Conservation (phyloP, 1,140 invertebrate species). For the Ptiloglossa arizonensis region DNA sequence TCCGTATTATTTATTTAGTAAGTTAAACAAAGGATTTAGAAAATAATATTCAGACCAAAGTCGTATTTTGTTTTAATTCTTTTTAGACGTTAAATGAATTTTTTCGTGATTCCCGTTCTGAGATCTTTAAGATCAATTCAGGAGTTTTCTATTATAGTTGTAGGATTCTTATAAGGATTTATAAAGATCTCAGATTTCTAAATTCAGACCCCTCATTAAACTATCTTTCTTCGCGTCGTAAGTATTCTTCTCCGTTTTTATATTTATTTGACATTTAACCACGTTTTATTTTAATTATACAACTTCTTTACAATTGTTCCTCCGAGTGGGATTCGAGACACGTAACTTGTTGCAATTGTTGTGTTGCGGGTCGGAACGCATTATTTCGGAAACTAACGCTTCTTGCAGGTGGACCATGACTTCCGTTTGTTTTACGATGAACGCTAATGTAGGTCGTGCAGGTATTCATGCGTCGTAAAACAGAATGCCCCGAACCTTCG, state of each 20-base stretch:
- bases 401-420: constrained; percentile 53
- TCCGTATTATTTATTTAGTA: not conserved
- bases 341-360: constrained; percentile 51
- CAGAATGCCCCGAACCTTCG: constrained; percentile 80
- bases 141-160: too few relatives aligned
- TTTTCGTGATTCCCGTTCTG: not conserved
- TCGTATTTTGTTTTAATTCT: not conserved
- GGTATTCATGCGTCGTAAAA: constrained; percentile 85
- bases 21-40: not conserved
- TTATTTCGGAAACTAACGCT: constrained; percentile 68
- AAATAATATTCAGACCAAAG: not conserved
- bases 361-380: constrained; percentile 23
- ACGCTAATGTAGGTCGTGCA: constrained; percentile 84
- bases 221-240: not conserved
- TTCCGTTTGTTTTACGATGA: constrained; percentile 66
- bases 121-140: too few relatives aligned
- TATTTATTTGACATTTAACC: not conserved
- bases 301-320: constrained; percentile 63
- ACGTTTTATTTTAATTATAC: not conserved
- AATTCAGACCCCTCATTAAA: not conserved
- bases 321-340: constrained; percentile 64
- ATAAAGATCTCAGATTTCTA: too few relatives aligned
- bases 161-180: too few relatives aligned
- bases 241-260: not conserved
- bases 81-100: not conserved